Evolutionary conservation across 2,113 vertebrate species (phyloP), one percentile per base, ranked within the genome.

Genomic region (Neolamprologus cancellatus): DNA sequence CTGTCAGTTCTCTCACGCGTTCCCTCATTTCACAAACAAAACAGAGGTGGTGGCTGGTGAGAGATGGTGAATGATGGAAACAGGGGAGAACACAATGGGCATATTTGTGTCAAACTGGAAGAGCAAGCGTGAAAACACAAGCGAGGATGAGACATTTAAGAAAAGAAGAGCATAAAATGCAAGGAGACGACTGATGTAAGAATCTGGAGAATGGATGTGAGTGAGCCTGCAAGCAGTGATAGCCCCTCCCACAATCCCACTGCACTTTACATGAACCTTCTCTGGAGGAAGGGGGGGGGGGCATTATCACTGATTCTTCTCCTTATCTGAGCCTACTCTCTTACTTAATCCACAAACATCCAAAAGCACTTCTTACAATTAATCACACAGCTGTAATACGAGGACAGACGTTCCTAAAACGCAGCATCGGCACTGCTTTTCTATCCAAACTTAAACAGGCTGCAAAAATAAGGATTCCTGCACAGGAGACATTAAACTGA

Each of bases 191-290:
- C 12, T 15, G 30, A 71, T 36, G 23, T 11, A 59, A 34, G 41
- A 66, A 23, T 46, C 30, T 52, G 7, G 64, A 0, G 3, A 20
- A 44, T 32, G 23, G 18, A 85, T 25, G 12, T 17, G 78, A 82
- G 55, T 4, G 23, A 81, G 25, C 18, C 59, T 52, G 28, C 17
- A 7, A 84, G 78, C 41, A 23, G 36, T 10, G 8, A 39, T 5
- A 32, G 82, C 14, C 28, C 81, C 76, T 94, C 87, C 91, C 81
- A 88, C 84, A 88, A 92, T 94, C 87, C 91, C 80, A 94, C 88
- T 92, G 91, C 86, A 92, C 91, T 94, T 86, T 83, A 74, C 23
- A 32, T 91, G 89, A 94, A 94, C 91, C 87, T 90, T 76, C 76
- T 57, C 36, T 48, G 74, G 30, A 79, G 41, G 9, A 59, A 9